Base-by-base conservation (phyloP, 2,797 vertebrate species). In the Fratercula arctica region DNA sequence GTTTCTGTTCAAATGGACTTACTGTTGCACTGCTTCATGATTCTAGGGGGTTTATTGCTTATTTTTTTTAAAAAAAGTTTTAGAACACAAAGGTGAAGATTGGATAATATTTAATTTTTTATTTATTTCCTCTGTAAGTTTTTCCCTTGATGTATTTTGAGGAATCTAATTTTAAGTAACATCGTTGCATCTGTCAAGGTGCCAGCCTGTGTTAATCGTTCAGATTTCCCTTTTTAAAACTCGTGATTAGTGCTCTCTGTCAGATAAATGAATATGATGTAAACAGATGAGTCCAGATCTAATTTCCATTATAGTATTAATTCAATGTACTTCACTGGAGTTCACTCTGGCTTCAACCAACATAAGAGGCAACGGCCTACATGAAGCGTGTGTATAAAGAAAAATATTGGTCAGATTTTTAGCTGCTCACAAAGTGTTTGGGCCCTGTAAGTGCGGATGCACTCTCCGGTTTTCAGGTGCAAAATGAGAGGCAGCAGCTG, bases 401-500 rank as follows among this genome's bases (percentile, higher is more conserved):
- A 89, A 87, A 60, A 13, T 35, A 39, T 4, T 41, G 43, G 21
- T 82, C 64, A 43, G 31, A 16, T 60, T 92, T 95, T 72, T 11
- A 68, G 53, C 50, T 85, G 45, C 53, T 77, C 18, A 1, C 29
- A 35, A 77, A 68, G 20, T 28, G 31, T 68, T 41, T 82, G 81
- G 93, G 75, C 24, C 31, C 16, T 35, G 0, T 33, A 72, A 75
- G 28, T 66, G 46, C 68, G 77, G 68, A 67, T 87, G 28, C 56
- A 23, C 6, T 64, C 48, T 48, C 5, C 0, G 24, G 51, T 64
- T 75, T 92, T 83, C 85, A 84, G 79, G 73, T 88, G 45, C 85
- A 68, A 73, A 78, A 59, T 45, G 39, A 78, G 85, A 88, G 39
- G 76, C 66, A 63, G 69, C 39, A 73, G 79, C 87, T 94, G 76